Evolutionary conservation across 2,113 vertebrate genomes (phyloP).

Genomic region (Ornithorhynchus anatinus): DNA sequence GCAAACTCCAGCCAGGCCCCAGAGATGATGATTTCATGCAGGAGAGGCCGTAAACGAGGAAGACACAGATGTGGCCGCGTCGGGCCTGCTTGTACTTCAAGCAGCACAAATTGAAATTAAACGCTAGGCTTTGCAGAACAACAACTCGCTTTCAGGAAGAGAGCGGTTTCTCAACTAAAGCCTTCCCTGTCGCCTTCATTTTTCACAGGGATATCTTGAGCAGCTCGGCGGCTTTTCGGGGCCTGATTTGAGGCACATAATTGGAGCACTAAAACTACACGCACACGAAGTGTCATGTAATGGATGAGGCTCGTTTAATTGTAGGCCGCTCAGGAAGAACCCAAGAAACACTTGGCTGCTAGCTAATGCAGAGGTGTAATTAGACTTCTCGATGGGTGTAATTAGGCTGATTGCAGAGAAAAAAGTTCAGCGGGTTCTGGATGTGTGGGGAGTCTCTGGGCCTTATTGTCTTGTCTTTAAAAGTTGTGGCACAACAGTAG

Average conservation of each 20-base stretch:
- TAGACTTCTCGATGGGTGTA: conserved; percentile 86
- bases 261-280: conserved; percentile 75
- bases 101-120: conserved; percentile 62
- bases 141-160: conserved; percentile 28
- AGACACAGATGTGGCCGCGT: conserved; percentile 35
- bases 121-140: conserved; percentile 19
- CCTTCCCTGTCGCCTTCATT: conserved; percentile 29
- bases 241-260: conserved; percentile 81
- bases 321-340: conserved; percentile 78
- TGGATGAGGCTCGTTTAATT: conserved; percentile 88
- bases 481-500: conserved; percentile 19
- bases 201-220: conserved; percentile 55
- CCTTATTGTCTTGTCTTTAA: conserved; percentile 29
- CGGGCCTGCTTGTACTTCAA: conserved; percentile 59
- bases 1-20: conserved; percentile 56
- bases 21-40: conserved; percentile 54
- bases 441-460: conserved; percentile 62
- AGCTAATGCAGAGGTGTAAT: conserved; percentile 87
- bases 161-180: conserved; percentile 15
- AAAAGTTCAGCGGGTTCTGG: conserved; percentile 74
- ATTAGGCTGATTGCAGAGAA: conserved; percentile 88
- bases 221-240: conserved; percentile 61
- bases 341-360: conserved; percentile 85
- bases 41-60: conserved; percentile 59
- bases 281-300: conserved; percentile 80